Conservation (phyloP, 2,797 vertebrate species). For the Protonibea diacanthus region DNA sequence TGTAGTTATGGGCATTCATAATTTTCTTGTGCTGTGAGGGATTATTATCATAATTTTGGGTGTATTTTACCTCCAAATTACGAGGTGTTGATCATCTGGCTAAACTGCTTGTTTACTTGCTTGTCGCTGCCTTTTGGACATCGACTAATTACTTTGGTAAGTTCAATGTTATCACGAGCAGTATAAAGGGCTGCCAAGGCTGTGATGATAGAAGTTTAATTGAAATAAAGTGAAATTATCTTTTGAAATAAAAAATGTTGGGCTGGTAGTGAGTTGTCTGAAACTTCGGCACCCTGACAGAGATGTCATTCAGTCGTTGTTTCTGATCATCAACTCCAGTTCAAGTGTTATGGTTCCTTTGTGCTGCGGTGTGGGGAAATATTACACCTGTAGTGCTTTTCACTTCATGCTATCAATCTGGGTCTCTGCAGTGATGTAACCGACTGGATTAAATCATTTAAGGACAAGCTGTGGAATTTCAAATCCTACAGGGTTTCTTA, state of each 20-base stretch:
- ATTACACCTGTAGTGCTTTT: slow-evolving; percentile 28
- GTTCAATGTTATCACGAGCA: not conserved
- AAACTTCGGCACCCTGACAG: slow-evolving; percentile 1
- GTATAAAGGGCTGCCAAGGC: not conserved
- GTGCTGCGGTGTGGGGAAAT: slow-evolving; percentile 23
- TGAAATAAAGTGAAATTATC: not conserved
- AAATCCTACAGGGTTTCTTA: slow-evolving; percentile 47
- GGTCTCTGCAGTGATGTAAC: slow-evolving; percentile 44
- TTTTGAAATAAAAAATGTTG: not conserved
- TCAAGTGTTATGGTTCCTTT: slow-evolving; percentile 8
- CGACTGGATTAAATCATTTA: slow-evolving; percentile 43
- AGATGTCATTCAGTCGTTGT: slow-evolving; percentile 7
- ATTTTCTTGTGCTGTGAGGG: no score
- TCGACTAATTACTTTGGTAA: not conserved
- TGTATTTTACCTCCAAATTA: not conserved
- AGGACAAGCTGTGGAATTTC: slow-evolving; percentile 36
- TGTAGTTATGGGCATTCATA: no score
- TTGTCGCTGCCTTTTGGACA: not conserved
- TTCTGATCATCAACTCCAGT: slow-evolving; percentile 5
- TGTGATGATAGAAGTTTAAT: not conserved
- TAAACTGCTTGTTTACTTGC: not conserved
- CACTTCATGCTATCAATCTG: slow-evolving; percentile 28
- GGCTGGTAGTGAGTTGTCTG: not conserved
- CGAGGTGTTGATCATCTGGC: not conserved
- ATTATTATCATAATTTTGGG: not conserved